phyloP scores from a whole-genome alignment of 1,140 invertebrate genomes.

The Tenebrio molitor region DNA sequence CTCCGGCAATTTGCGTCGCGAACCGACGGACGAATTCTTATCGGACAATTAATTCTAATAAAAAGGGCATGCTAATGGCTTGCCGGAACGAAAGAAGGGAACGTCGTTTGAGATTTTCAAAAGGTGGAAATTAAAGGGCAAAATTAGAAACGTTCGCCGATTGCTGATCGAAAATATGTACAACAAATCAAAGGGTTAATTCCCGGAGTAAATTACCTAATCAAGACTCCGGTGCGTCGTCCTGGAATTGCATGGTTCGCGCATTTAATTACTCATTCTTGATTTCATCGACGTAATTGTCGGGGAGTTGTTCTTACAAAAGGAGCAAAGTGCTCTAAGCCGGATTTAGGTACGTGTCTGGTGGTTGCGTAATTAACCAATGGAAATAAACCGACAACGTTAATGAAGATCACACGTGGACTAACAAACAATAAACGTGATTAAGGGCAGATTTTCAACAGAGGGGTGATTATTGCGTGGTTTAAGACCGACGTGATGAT shows the following conservation, averaged over 20 bases:
- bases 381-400: conserved; percentile 20
- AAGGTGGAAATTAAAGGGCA: conserved; percentile 3
- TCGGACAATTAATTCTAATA: conserved; percentile 3
- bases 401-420: conserved; percentile 27
- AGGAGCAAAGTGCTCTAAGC: neutral
- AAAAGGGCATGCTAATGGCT: conserved; percentile 8
- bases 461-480: conserved; percentile 9
- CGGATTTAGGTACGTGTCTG: conserved; percentile 1
- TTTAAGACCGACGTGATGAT: conserved; percentile 13
- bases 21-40: neutral
- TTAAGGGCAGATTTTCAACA: conserved; percentile 24
- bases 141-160: conserved; percentile 15
- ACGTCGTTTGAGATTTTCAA: conserved; percentile 3
- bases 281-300: neutral
- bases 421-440: conserved; percentile 21
- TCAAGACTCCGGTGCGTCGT: conserved; percentile 4
- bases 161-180: conserved; percentile 8
- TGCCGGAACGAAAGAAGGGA: neutral
- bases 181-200: conserved; percentile 27
- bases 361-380: conserved; percentile 9
- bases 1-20: neutral
- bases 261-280: conserved; percentile 23
- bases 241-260: conserved; percentile 1
- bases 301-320: neutral
- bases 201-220: conserved; percentile 24